Conservation (phyloP, 2,888 invertebrate species). For the Muscina levida region DNA sequence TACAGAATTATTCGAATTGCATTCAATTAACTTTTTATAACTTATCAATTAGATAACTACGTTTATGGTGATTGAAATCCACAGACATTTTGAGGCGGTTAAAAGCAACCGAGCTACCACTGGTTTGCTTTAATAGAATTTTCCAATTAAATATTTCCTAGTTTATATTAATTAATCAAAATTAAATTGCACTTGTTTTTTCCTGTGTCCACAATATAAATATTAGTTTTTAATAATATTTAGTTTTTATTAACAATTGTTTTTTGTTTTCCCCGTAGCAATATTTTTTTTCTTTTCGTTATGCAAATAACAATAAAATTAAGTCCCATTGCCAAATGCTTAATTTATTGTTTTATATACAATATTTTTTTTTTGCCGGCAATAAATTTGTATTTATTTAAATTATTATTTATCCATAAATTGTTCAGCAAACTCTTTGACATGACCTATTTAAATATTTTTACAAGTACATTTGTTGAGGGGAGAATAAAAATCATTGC, state of each 20-base stretch:
- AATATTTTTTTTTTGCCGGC: background rate
- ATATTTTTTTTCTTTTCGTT: no score
- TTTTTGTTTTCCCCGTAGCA: no score
- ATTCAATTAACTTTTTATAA: no score
- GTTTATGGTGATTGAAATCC: slow-evolving; percentile 4
- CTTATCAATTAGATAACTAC: slow-evolving; percentile 1
- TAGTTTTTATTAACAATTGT: background rate
- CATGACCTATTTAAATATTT: slow-evolving; percentile 17
- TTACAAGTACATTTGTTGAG: background rate
- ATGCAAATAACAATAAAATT: slow-evolving; percentile 9
- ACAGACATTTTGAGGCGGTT: no score
- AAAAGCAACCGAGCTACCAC: no score
- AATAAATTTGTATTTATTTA: background rate
- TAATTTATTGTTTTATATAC: background rate
- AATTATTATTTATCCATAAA: background rate
- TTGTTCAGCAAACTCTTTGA: slow-evolving; percentile 9
- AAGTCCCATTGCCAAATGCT: background rate
- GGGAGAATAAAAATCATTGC: no score
- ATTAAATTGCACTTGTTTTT: slow-evolving; percentile 40
- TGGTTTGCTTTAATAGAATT: no score
- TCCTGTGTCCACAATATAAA: no score
- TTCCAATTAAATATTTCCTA: no score
- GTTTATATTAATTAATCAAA: slow-evolving; percentile 48
- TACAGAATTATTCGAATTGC: no score
- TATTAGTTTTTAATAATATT: slow-evolving; percentile 51